These are phyloP conservation scores for Bembecia ichneumoniformis DNA, from an alignment of 2,888 invertebrate species.

Conservation along the genomic window DNA sequence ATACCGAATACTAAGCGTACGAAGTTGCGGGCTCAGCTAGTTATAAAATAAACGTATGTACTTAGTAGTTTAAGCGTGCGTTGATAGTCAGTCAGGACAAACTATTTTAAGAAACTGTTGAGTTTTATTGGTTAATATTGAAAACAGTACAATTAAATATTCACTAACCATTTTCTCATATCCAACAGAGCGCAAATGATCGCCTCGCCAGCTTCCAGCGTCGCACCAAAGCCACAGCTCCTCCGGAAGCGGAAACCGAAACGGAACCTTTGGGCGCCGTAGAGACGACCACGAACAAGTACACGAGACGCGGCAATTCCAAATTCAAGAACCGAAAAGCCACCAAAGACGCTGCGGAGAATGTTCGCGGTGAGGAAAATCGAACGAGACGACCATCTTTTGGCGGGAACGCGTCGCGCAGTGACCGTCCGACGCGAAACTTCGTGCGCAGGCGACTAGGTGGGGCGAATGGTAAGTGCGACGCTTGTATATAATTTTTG, in stretches of 20 bases:
- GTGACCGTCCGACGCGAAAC: conserved; percentile 47
- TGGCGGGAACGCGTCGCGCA: conserved; percentile 38
- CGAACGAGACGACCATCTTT: conserved; percentile 42
- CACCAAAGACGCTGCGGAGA: conserved; percentile 17
- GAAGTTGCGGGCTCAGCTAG: no score
- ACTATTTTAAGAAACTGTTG: conserved; percentile 7
- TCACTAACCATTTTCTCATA: conserved; percentile 14
- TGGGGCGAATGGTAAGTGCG: conserved; percentile 60
- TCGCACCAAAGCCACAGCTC: conserved; percentile 53
- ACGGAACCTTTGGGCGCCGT: conserved; percentile 25
- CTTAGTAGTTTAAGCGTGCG: no score
- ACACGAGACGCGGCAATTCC: conserved; percentile 30
- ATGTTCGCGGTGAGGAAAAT: conserved; percentile 16
- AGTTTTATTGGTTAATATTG: conserved; percentile 2
- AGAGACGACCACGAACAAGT: conserved; percentile 40
- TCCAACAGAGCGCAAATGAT: conserved; percentile 41
- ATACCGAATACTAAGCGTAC: no score
- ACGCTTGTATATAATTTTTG: conserved; percentile 20
- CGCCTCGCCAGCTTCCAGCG: conserved; percentile 44
- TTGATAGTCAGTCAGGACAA: no score
- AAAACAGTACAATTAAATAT: conserved; percentile 1
- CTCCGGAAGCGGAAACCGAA: conserved; percentile 35
- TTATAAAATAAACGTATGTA: no score
- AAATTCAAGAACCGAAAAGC: conserved; percentile 33
- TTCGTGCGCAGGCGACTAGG: conserved; percentile 48